A percentile compares a stretch with the other conserved stretches of the same genome.
Evolutionary conservation across 2,113 vertebrate genomes (phyloP).

Genomic region (Toxotes chatareus): DNA sequence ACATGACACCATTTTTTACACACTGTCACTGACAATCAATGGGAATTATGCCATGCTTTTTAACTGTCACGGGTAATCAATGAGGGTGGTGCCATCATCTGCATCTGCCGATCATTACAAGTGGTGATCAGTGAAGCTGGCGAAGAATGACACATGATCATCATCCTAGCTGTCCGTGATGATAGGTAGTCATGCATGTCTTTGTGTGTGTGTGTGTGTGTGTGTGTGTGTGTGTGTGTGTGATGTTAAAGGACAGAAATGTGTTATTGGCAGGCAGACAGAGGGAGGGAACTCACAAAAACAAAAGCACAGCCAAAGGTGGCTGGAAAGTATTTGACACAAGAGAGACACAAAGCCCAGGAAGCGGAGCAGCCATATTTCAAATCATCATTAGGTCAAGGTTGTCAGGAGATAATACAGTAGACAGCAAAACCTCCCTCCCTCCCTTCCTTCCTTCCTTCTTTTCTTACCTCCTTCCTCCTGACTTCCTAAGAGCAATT

Average conservation of each 20-base stretch:
- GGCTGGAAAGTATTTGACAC: conserved; percentile 51
- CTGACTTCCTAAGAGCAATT: neutral
- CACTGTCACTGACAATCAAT: conserved; percentile 63
- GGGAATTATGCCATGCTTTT: conserved; percentile 72
- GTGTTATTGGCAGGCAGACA: conserved; percentile 2
- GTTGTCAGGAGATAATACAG: conserved; percentile 20
- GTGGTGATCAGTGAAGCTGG: conserved; percentile 43
- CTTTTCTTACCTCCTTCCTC: no score
- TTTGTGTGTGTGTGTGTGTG: conserved; percentile 24
- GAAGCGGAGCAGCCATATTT: conserved; percentile 35
- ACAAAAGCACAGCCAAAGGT: conserved; percentile 24
- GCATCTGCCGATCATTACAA: conserved; percentile 68
- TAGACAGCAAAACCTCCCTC: conserved; percentile 23
- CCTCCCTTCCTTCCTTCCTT: conserved; percentile 23
- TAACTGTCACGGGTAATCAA: conserved; percentile 74
- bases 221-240: conserved; percentile 10
- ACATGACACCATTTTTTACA: conserved; percentile 62
- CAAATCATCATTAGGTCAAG: conserved; percentile 34
- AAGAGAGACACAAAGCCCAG: conserved; percentile 24
- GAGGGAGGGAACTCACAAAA: neutral
- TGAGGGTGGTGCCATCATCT: conserved; percentile 66
- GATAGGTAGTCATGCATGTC: conserved; percentile 7
- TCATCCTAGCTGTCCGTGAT: conserved; percentile 16
- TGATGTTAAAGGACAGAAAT: neutral
- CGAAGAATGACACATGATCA: conserved; percentile 32